Base-by-base conservation (phyloP, 2,888 invertebrate genomes). In the Pterobdella sp. region DNA sequence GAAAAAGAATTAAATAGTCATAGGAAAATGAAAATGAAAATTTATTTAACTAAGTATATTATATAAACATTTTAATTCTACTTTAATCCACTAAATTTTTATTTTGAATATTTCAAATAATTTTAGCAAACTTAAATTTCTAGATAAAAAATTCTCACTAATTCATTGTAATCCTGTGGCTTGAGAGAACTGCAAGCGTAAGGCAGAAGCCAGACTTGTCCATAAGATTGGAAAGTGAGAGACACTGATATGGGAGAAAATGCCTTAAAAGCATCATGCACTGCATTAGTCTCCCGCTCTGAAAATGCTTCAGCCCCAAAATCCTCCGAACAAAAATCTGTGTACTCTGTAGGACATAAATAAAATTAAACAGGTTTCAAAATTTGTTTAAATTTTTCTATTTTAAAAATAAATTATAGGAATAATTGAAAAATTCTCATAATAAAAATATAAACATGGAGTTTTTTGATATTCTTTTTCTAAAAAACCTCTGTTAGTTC, bases 131-230 rank as follows among this genome's bases (percentile, higher is more conserved):
- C n/a, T n/a, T n/a, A n/a, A n/a, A n/a, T n/a, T n/a, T n/a, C n/a
- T n/a, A n/a, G n/a, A n/a, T n/a, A n/a, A n/a, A n/a, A n/a, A 42
- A 4, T n/a, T 26, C n/a, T 56, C 60, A 52, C 69, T 52, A 69
- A 52, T 69, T 69, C 69, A 7, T 42, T 22, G 52, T 49, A 32
- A 22, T 52, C 56, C 31, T 3, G 36, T 2, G 69, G 52, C n/a
- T 49, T 69, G 1, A 26, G 26, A 18, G 26, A 26, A 52, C 69
- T 37, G 34, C 69, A 69, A 14, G 69, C 69, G 52, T 69, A 69
- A 1, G 69, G 69, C 1, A 69, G 26, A 10, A 69, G 4, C 69
- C 69, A 69, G 18, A 49, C 2, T 18, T 69, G 69, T 10, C 69
- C 69, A 32, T 26, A 52, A 1, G 69, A 14, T n/a, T 52, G 52